Evolutionary conservation across 2,797 vertebrate species (phyloP), one percentile per base, ranked within the genome.

Genomic region (Hybognathus amarus): DNA sequence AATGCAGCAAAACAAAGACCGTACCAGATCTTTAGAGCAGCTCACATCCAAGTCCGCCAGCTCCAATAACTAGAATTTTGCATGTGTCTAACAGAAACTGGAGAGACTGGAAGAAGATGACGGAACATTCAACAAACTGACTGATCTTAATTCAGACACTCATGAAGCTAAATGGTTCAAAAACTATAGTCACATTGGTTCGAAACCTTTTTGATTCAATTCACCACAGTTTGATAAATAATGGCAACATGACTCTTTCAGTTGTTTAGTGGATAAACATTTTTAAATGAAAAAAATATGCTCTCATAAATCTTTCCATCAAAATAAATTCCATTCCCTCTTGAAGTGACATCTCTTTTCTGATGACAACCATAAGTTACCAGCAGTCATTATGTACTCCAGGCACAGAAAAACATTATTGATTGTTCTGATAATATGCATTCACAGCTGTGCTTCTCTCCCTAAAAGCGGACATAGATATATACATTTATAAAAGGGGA

Each of bases 11-110:
- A 54, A 74, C 75, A 20, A 73, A 52, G 83, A 52, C 78, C 89
- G 84, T 97, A 98, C 97, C 97, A 98, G 92, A 91, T 98, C 96
- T 95, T 98, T 98, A n/a, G 74, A 98, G 95, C 85, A 98, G 96
- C 91, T 98, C 97, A 86, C 97, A 98, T 93, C 97, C 97, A 91
- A 98, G 95, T 90, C 97, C 97, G 87, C 97, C 97, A 90, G 97
- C 96, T 90, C 97, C 97, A 90, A 98, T 96, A 88, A 98, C 96
- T 85, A 98, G 93, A 89, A 98, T 94, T 95, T 96, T 97, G 94
- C 96, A 98, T 79, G 96, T 97, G 88, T 96, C 96, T 88, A 97
- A 94, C 89, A 98, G 93, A 94, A 97, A 98, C 86, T 96, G 96
- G 85, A 98, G 93, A 18, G 94, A 95, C 97, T 98, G 10, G 82